phyloP scores from a whole-genome alignment of 2,888 invertebrate genomes.

The Drosophila affinis region DNA sequence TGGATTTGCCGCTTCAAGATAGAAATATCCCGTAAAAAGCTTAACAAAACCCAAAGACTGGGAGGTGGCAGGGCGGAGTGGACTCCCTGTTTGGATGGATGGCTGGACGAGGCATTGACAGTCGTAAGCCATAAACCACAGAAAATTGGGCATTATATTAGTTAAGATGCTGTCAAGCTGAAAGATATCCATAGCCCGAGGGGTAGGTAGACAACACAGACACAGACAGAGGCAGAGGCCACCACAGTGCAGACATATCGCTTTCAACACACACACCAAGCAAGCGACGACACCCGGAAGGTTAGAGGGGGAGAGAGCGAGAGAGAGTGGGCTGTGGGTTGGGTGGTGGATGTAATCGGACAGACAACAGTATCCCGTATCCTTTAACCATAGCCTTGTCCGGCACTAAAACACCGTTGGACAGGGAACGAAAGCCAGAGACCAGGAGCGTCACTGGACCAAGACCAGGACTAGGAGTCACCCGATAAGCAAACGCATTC shows the following conservation, averaged over 20 bases:
- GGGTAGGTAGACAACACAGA: constrained; percentile 1
- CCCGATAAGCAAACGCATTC: constrained; percentile 78
- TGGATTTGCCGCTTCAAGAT: constrained; percentile 50
- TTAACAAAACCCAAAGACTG: constrained; percentile 37
- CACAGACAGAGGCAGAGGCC: constrained; percentile 1
- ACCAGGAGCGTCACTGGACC: constrained; percentile 24
- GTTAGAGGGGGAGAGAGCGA: not conserved
- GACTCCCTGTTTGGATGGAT: constrained; percentile 61
- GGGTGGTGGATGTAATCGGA: not conserved
- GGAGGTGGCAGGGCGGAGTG: not conserved
- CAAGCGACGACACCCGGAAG: not conserved
- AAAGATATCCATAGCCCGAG: constrained; percentile 61
- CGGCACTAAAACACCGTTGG: constrained; percentile 65
- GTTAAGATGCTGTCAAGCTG: constrained; percentile 81
- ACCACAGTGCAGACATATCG: constrained; percentile 54
- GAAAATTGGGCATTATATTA: constrained; percentile 81
- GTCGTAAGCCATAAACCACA: constrained; percentile 82
- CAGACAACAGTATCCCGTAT: constrained; percentile 14
- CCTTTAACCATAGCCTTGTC: constrained; percentile 6
- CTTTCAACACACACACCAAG: constrained; percentile 36
- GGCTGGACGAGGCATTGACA: constrained; percentile 70
- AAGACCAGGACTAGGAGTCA: constrained; percentile 42
- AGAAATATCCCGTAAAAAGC: constrained; percentile 67
- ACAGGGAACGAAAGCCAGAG: constrained; percentile 62
- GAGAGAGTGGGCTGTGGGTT: not conserved